Evolutionary conservation across 2,888 invertebrate genomes (phyloP).

Genomic region (Incurvaria masculella): DNA sequence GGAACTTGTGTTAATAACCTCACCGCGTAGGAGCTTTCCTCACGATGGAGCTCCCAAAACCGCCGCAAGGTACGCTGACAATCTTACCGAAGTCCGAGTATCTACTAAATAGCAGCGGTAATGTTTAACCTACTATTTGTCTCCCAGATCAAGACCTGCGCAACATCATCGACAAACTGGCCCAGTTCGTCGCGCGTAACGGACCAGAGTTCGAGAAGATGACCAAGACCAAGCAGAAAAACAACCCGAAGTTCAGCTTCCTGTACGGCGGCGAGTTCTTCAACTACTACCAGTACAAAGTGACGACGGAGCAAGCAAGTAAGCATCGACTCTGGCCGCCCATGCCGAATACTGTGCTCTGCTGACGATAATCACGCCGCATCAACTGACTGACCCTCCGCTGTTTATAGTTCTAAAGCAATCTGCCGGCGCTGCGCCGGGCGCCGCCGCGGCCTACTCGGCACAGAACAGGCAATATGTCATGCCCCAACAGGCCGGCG

Average conservation of each 20-base stretch:
- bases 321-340: slow-evolving; percentile 51
- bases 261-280: slow-evolving; percentile 94
- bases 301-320: slow-evolving; percentile 92
- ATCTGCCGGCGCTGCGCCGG: slow-evolving; percentile 56
- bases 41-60: slow-evolving; percentile 50
- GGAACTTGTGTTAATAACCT: no score
- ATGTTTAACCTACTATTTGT: slow-evolving; percentile 2
- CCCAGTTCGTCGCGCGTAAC: slow-evolving; percentile 98
- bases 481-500: slow-evolving; percentile 53
- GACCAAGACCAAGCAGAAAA: slow-evolving; percentile 97
- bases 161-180: slow-evolving; percentile 97
- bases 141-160: slow-evolving; percentile 83
- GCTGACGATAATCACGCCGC: slow-evolving; percentile 42
- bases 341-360: slow-evolving; percentile 24
- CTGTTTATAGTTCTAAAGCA: slow-evolving; percentile 75
- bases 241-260: slow-evolving; percentile 96
- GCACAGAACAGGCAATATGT: slow-evolving; percentile 58
- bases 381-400: slow-evolving; percentile 54
- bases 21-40: no score
- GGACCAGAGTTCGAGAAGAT: slow-evolving; percentile 99
- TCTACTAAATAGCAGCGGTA: not conserved
- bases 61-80: slow-evolving; percentile 56
- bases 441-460: slow-evolving; percentile 53
- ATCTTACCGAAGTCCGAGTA: no score
- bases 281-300: slow-evolving; percentile 96